Evolutionary conservation across 2,888 invertebrate species (phyloP).

Genomic region (Rhagonycha lutea): DNA sequence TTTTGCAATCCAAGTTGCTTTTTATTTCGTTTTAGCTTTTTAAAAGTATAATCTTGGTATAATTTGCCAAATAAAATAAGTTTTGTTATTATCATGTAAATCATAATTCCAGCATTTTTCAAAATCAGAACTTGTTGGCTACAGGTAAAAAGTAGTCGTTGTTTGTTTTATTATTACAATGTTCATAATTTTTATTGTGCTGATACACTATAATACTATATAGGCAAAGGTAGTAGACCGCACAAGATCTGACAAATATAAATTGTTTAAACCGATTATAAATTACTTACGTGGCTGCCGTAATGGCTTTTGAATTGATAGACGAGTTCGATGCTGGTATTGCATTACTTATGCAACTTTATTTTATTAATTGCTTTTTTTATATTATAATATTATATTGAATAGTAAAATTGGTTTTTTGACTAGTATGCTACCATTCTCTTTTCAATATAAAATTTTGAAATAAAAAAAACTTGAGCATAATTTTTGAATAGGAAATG

Average conservation of each 20-base stretch:
- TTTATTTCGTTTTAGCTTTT: not conserved
- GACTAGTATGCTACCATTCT: not conserved
- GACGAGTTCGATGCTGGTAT: constrained; percentile 14
- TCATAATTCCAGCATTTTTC: not conserved
- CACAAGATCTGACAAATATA: constrained; percentile 34
- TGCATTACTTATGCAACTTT: constrained; percentile 20
- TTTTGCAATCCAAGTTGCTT: no score
- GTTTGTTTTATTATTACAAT: not conserved
- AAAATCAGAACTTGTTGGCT: not conserved
- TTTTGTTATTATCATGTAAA: not conserved
- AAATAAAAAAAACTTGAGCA: not conserved
- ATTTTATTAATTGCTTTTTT: constrained; percentile 28
- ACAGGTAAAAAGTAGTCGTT: not conserved
- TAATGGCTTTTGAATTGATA: constrained; percentile 37
- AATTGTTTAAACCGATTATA: constrained; percentile 35
- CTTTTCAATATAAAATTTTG: no score
- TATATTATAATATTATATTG: constrained; percentile 8
- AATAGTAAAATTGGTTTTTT: constrained; percentile 4
- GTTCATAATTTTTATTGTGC: not conserved
- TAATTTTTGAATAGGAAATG: not conserved
- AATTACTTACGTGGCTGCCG: constrained; percentile 30
- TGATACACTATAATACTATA: constrained; percentile 10
- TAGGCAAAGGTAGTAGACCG: constrained; percentile 30
- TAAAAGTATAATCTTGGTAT: not conserved
- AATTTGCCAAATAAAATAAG: not conserved